Evolutionary conservation across 2,113 vertebrate species (phyloP), one percentile per base, ranked within the genome.

Genomic region (Noctilio leporinus): DNA sequence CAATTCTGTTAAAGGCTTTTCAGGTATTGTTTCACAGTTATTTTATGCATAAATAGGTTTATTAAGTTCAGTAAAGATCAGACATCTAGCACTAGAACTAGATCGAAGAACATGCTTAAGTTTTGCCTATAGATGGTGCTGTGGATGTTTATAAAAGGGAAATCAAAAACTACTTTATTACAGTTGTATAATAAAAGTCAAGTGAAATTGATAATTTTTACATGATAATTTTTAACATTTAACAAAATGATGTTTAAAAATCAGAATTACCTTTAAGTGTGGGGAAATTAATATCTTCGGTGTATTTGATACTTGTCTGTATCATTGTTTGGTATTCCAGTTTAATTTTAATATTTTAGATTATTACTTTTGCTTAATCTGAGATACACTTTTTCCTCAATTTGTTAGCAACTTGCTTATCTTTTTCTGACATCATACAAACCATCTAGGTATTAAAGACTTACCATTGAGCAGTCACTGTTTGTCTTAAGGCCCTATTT

Each of bases 101-200:
- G 75, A 76, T 85, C 70, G 33, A 85, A 92, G 59, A 88, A 51
- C 47, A 55, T 95, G 94, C 85, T 81, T 81, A 97, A 76, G 45
- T 97, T 82, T 96, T 97, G 47, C 92, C 96, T 97, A 77, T 97
- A 97, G 97, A 30, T 98, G 38, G 10, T 97, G 89, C n/a, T 98
- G 77, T 98, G 47, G 97, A 78, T 97, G 16, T 94, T 97, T 96
- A 92, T 55, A 84, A 86, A 93, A 76, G 38, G 92, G 81, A 89
- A 91, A 96, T n/a, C n/a, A 33, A 55, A 91, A 81, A 92, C 64
- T 76, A 35, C 30, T 85, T 94, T 82, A 26, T 95, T 94, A 57
- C 64, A 87, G 51, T 73, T 89, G 53, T 7, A 59, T 92, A 17
- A 47, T 75, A 77, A 86, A 92, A 86, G 28, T 62, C 14, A 80